phyloP scores from a whole-genome alignment of 2,797 vertebrate genomes.

The Leptoclinus maculatus region DNA sequence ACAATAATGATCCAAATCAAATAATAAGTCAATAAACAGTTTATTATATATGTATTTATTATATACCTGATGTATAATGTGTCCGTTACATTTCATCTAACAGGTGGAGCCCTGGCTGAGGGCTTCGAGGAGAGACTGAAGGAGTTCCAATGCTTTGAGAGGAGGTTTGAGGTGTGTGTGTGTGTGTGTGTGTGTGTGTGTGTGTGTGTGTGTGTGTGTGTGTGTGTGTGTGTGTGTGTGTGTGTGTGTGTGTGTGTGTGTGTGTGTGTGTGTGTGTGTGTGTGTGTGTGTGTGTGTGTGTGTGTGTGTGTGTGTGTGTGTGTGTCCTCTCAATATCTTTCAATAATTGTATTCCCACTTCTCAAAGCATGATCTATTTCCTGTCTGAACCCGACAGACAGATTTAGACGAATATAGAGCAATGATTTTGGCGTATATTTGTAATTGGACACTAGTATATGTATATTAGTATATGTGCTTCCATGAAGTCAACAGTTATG shows the following conservation, averaged over 20 bases:
- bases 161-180: conserved; percentile 83
- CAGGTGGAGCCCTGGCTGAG: conserved; percentile 87
- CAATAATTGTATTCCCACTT: background rate
- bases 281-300: background rate
- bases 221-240: background rate
- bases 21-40: background rate
- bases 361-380: background rate
- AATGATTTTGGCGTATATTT: background rate
- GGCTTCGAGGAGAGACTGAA: conserved; percentile 86
- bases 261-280: conserved; percentile 43
- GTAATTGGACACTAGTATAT: background rate
- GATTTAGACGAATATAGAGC: background rate
- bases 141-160: conserved; percentile 87
- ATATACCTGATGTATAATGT: background rate
- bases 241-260: background rate
- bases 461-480: background rate
- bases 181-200: background rate
- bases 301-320: background rate
- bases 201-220: background rate
- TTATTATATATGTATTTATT: background rate
- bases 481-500: background rate
- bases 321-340: background rate
- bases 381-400: background rate
- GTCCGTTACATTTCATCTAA: conserved; percentile 30
- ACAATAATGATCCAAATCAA: background rate